Conservation (phyloP, 2,888 invertebrate species). For the Lutraria lutraria region DNA sequence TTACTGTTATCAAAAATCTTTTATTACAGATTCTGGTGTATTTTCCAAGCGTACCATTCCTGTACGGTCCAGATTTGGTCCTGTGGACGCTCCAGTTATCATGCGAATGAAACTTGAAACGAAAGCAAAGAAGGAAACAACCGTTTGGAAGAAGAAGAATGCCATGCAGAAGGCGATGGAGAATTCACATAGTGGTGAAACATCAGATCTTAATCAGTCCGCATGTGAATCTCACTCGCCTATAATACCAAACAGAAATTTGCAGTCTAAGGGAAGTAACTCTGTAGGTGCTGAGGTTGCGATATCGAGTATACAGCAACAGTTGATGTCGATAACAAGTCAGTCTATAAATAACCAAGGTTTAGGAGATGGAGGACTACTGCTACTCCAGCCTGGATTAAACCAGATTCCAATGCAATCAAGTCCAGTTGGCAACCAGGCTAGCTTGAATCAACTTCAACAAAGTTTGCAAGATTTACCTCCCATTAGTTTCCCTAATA, state of each 20-base stretch:
- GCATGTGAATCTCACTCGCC: conserved; percentile 47
- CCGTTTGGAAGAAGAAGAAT: conserved; percentile 68
- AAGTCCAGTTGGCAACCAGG: conserved; percentile 49
- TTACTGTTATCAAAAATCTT: no score
- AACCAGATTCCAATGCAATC: conserved; percentile 62
- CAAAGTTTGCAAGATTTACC: conserved; percentile 62
- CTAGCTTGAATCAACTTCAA: conserved; percentile 53
- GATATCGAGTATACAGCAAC: conserved; percentile 57
- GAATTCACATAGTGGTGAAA: conserved; percentile 47
- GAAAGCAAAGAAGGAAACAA: conserved; percentile 53
- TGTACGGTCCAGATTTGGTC: conserved; percentile 82
- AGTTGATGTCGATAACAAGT: conserved; percentile 59
- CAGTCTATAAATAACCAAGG: conserved; percentile 54
- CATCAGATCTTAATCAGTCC: conserved; percentile 48
- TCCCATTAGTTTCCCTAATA: conserved; percentile 58
- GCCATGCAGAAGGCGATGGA: conserved; percentile 68
- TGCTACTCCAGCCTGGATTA: conserved; percentile 39
- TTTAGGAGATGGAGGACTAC: conserved; percentile 40
- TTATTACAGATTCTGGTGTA: conserved; percentile 77
- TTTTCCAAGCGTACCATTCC: conserved; percentile 82
- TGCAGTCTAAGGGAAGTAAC: conserved; percentile 34
- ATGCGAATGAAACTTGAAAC: conserved; percentile 45
- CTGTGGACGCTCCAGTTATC: conserved; percentile 77
- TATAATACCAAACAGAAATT: conserved; percentile 42
- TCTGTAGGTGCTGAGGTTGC: conserved; percentile 47